A percentile compares a stretch with the other conserved stretches of the same genome.
Conservation (phyloP, 2,113 vertebrate genomes). For the Rhegmatorhina hoffmannsi region DNA sequence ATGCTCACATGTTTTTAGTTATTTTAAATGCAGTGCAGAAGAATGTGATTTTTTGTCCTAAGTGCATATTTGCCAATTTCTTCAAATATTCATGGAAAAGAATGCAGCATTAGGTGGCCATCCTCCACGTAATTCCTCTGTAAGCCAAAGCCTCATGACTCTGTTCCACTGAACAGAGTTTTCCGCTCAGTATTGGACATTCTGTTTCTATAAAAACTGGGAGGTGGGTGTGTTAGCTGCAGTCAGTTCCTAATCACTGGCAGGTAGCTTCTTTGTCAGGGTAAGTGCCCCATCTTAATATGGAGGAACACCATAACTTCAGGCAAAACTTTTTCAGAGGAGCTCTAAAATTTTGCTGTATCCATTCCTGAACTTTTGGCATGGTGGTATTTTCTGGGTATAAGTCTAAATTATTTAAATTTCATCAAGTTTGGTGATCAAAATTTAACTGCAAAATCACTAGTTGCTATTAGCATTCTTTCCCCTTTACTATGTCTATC, state of each 20-base stretch:
- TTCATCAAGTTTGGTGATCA: neutral
- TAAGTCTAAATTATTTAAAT: neutral
- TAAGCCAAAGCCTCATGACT: neutral
- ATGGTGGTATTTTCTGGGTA: neutral
- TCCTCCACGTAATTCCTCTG: neutral
- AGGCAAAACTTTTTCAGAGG: neutral
- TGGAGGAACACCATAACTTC: neutral
- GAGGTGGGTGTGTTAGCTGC: rapidly evolving
- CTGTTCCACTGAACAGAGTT: neutral
- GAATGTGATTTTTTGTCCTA: neutral
- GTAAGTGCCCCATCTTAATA: neutral
- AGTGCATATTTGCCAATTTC: neutral
- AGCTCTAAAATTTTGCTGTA: neutral
- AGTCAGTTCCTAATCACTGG: neutral
- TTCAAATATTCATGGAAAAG: neutral
- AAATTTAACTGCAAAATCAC: neutral
- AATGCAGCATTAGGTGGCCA: neutral
- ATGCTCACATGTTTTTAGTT: neutral
- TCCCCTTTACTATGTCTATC: neutral
- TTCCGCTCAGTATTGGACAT: neutral
- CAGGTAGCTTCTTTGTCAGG: neutral
- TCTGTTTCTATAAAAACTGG: neutral
- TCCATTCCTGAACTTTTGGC: rapidly evolving
- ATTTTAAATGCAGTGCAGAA: neutral
- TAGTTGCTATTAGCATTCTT: neutral